Percentiles rank a stretch among this genome's conserved stretches.
Conservation (phyloP, 2,113 vertebrate genomes). For the Microcebus ravelobensis region DNA sequence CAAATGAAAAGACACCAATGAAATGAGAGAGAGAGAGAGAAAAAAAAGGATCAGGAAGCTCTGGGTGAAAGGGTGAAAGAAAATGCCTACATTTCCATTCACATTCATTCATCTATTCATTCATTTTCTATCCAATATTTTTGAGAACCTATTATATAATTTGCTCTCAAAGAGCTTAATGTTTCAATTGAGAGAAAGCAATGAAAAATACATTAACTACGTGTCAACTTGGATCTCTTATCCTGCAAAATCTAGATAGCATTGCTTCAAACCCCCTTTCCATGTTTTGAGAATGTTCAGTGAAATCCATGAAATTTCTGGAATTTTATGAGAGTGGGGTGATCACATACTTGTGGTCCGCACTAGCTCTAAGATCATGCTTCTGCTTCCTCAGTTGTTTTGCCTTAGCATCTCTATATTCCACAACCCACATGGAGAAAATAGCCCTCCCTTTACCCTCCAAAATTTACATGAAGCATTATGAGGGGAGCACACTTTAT, state of each 20-base stretch:
- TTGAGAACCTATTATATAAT: background rate
- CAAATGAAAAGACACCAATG: conserved; percentile 20
- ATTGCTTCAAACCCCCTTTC: background rate
- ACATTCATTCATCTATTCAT: background rate
- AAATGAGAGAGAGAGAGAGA: background rate
- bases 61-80: background rate
- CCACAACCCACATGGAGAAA: background rate
- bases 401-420: background rate
- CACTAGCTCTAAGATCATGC: background rate
- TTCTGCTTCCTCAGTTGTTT: background rate
- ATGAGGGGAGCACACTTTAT: background rate
- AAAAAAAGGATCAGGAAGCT: background rate
- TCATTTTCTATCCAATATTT: background rate
- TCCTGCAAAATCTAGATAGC: background rate
- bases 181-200: background rate
- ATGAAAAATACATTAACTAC: background rate
- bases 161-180: background rate
- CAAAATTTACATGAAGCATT: background rate
- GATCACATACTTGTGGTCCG: background rate
- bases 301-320: background rate
- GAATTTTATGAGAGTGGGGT: background rate
- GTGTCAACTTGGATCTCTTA: background rate
- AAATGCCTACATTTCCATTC: background rate
- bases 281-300: background rate
- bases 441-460: background rate